phyloP scores from a whole-genome alignment of 2,888 invertebrate species.

The Cephalotes varians region DNA sequence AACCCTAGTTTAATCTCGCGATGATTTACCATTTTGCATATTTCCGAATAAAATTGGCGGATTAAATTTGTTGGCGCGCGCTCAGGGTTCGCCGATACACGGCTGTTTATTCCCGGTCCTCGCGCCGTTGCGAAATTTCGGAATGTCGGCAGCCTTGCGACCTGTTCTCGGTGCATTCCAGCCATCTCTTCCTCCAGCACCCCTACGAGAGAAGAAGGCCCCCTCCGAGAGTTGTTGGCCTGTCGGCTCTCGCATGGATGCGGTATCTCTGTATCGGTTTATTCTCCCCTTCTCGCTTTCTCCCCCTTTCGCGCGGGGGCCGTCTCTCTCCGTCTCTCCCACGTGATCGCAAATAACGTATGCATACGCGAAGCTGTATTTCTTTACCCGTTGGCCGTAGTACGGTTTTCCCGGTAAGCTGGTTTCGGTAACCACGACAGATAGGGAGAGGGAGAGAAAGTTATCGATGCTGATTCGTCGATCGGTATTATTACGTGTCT shows the following conservation, averaged over 20 bases:
- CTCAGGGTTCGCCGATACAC: slow-evolving; percentile 27
- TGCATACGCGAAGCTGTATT: slow-evolving; percentile 69
- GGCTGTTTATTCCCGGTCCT: slow-evolving; percentile 44
- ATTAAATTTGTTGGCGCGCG: slow-evolving; percentile 29
- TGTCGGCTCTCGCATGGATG: slow-evolving; percentile 70
- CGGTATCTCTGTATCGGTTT: slow-evolving; percentile 73
- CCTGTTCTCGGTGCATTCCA: slow-evolving; percentile 82
- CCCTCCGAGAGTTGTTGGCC: slow-evolving; percentile 71
- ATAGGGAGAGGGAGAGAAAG: background rate
- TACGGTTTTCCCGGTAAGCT: slow-evolving; percentile 28
- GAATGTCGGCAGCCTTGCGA: slow-evolving; percentile 82
- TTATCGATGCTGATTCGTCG: background rate
- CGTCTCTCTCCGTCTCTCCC: slow-evolving; percentile 39
- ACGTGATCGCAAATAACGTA: slow-evolving; percentile 70
- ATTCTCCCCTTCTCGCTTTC: slow-evolving; percentile 58
- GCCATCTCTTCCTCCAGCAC: slow-evolving; percentile 68
- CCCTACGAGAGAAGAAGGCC: slow-evolving; percentile 63
- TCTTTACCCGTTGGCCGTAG: slow-evolving; percentile 47
- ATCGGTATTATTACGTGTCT: background rate
- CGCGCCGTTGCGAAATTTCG: slow-evolving; percentile 79
- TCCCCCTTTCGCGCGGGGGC: background rate
- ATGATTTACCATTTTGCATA: slow-evolving; percentile 9
- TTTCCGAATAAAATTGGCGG: background rate
- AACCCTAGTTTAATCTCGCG: background rate
- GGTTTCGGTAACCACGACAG: slow-evolving; percentile 43